Percentiles rank a stretch among this genome's conserved stretches.
phyloP scores from a whole-genome alignment of 1,140 invertebrate species.

The Steinernema khuongi region DNA sequence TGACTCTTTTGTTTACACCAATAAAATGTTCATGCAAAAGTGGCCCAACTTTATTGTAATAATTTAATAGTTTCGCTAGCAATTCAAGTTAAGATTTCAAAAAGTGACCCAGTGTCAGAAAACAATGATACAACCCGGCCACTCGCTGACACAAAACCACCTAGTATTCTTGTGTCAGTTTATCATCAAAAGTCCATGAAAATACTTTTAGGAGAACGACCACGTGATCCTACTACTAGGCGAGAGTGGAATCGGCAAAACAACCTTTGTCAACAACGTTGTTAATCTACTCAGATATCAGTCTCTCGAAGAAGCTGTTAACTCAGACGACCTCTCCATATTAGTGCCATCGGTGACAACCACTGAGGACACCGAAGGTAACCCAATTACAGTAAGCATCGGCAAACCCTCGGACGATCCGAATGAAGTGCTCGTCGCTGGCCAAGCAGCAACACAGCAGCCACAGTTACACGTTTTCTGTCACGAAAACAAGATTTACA shows the following conservation, averaged over 20 bases:
- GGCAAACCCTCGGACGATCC: background rate
- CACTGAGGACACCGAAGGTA: constrained; percentile 21
- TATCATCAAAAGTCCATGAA: background rate
- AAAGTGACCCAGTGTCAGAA: background rate
- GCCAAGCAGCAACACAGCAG: background rate
- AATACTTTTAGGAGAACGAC: background rate
- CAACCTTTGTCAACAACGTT: constrained; percentile 42
- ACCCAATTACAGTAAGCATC: constrained; percentile 28
- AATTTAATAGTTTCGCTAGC: too few species aligned
- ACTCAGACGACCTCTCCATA: constrained; percentile 21
- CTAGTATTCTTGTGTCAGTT: too few species aligned
- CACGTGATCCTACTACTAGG: constrained; percentile 36
- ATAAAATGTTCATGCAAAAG: too few species aligned
- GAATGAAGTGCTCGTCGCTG: background rate
- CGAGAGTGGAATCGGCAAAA: constrained; percentile 45
- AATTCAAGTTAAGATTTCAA: too few species aligned
- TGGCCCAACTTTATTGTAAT: too few species aligned
- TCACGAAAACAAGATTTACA: constrained; percentile 25
- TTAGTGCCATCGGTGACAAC: constrained; percentile 5
- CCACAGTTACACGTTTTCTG: background rate
- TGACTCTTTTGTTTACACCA: too few species aligned
- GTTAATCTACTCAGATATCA: constrained; percentile 32
- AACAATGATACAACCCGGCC: background rate
- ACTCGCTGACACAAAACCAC: background rate
- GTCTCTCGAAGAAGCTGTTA: constrained; percentile 31